A percentile compares a stretch with the other conserved stretches of the same genome.
Conservation (phyloP, 2,888 invertebrate species). For the Melinopterus prodromus region DNA sequence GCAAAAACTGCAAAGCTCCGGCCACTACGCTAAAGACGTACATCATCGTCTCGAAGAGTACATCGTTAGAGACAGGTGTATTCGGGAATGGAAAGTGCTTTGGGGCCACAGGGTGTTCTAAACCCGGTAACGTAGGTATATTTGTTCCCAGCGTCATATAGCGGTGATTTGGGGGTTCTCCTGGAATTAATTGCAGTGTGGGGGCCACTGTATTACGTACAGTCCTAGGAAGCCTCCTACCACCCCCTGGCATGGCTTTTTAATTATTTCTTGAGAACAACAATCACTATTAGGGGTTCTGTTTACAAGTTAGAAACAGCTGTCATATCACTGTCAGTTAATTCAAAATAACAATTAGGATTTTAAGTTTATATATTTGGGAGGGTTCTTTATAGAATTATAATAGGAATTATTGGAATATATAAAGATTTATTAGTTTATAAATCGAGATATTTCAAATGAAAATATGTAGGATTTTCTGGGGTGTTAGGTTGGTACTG, state of each 20-base stretch:
- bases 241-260: slow-evolving; percentile 45
- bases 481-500: too few species aligned
- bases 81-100: slow-evolving; percentile 85
- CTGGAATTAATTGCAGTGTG: slow-evolving; percentile 49
- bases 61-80: slow-evolving; percentile 79
- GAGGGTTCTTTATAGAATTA: not conserved
- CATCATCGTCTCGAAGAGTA: slow-evolving; percentile 87
- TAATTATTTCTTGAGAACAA: not conserved
- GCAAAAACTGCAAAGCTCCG: slow-evolving; percentile 89
- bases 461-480: too few species aligned
- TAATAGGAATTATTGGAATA: not conserved
- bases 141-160: slow-evolving; percentile 51
- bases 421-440: too few species aligned
- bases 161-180: slow-evolving; percentile 48
- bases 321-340: not conserved
- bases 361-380: not conserved
- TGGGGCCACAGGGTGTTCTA: slow-evolving; percentile 66
- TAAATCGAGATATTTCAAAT: too few species aligned
- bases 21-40: slow-evolving; percentile 82
- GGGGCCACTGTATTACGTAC: slow-evolving; percentile 47
- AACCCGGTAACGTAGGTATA: slow-evolving; percentile 52
- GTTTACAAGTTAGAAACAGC: not conserved
- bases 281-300: not conserved
- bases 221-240: slow-evolving; percentile 50
- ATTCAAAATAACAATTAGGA: not conserved